These are phyloP conservation scores for Oreocharis arfaki DNA, from an alignment of 2,113 vertebrate genomes.

Conservation along the genomic window DNA sequence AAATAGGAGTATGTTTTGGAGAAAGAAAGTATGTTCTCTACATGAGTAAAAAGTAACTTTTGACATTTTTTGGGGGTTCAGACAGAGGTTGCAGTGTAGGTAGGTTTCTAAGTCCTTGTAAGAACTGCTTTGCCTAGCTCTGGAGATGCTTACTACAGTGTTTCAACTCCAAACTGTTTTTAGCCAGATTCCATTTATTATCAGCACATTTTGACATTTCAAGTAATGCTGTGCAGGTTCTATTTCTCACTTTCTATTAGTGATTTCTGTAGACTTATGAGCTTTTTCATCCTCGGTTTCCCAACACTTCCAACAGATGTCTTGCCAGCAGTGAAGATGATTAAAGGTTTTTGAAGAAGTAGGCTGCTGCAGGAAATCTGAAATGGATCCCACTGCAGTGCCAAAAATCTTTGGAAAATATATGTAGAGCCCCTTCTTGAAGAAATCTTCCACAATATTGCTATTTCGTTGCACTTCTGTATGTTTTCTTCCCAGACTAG, in stretches of 20 bases:
- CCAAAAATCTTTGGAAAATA: slow-evolving; percentile 45
- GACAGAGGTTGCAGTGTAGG: not conserved
- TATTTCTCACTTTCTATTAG: slow-evolving; percentile 56
- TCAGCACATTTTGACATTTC: slow-evolving; percentile 31
- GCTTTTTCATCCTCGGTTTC: slow-evolving; percentile 38
- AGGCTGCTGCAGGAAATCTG: slow-evolving; percentile 45
- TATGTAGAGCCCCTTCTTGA: not conserved
- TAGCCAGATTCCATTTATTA: slow-evolving; percentile 53
- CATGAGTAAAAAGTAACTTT: not conserved
- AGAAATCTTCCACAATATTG: not conserved
- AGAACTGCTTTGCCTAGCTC: not conserved
- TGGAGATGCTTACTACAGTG: not conserved
- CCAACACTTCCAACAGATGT: slow-evolving; percentile 36
- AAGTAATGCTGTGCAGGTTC: slow-evolving; percentile 31
- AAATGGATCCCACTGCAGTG: slow-evolving; percentile 8
- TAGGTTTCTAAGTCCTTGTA: not conserved
- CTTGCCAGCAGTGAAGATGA: slow-evolving; percentile 51
- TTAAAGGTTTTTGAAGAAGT: slow-evolving; percentile 53
- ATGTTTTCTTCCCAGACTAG: not conserved
- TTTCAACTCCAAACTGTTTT: not conserved
- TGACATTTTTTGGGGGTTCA: not conserved
- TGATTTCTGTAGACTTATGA: slow-evolving; percentile 33
- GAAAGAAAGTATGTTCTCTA: not conserved
- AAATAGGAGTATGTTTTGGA: not conserved
- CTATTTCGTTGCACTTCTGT: not conserved